phyloP scores from a whole-genome alignment of 2,113 vertebrate species.

The Aramus guarauna region DNA sequence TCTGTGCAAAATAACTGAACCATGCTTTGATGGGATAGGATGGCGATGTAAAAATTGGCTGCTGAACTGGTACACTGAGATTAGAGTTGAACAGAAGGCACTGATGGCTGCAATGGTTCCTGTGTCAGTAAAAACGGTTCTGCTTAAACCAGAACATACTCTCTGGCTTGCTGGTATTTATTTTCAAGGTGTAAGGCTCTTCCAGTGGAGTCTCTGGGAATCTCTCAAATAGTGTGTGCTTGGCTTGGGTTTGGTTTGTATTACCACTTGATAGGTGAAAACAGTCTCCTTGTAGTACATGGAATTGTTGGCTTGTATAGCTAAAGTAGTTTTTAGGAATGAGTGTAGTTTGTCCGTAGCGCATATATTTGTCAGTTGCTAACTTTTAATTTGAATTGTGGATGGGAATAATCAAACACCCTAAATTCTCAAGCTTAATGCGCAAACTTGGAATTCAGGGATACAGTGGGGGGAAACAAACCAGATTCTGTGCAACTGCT shows the following conservation, averaged over 20 bases:
- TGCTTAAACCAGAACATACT: background rate
- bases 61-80: background rate
- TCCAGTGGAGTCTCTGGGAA: background rate
- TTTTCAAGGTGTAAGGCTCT: background rate
- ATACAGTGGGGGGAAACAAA: fast-evolving
- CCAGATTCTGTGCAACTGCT: background rate
- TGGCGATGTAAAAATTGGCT: background rate
- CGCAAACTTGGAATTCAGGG: background rate
- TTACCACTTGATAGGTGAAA: background rate
- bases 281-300: background rate
- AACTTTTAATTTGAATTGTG: background rate
- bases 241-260: background rate
- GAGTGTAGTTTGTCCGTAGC: background rate
- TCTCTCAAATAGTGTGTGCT: background rate
- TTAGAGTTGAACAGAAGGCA: background rate
- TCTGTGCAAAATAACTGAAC: background rate
- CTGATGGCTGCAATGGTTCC: background rate
- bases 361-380: background rate
- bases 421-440: background rate
- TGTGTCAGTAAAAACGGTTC: background rate
- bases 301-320: background rate
- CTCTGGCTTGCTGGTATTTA: background rate
- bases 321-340: background rate
- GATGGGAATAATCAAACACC: background rate
- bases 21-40: background rate